phyloP scores from a whole-genome alignment of 2,113 vertebrate genomes.

The Egretta garzetta region DNA sequence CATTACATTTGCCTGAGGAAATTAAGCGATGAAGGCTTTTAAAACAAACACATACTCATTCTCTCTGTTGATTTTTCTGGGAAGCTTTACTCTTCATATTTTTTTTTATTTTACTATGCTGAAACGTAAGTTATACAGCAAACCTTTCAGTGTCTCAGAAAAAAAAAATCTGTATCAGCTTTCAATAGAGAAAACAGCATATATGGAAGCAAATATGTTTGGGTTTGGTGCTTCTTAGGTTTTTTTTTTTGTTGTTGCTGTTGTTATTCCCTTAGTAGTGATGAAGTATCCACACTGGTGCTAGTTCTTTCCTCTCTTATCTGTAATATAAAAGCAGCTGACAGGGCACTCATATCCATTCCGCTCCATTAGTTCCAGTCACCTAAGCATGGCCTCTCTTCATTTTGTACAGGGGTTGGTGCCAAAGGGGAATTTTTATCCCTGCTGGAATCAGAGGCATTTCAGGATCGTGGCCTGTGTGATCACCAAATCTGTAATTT shows the following conservation, averaged over 20 bases:
- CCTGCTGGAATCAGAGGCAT: not conserved
- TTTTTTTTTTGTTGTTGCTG: not conserved
- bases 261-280: not conserved
- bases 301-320: not conserved
- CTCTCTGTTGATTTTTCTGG: not conserved
- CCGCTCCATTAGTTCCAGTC: not conserved
- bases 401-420: not conserved
- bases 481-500: not conserved
- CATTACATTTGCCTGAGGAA: constrained; percentile 38
- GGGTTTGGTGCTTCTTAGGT: not conserved
- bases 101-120: not conserved
- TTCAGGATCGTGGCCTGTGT: not conserved
- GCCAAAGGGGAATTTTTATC: not conserved
- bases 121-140: not conserved
- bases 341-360: not conserved
- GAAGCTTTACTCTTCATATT: not conserved
- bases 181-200: not conserved
- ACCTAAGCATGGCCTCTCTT: not conserved
- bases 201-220: not conserved
- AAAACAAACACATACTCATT: not conserved
- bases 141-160: not conserved
- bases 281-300: not conserved
- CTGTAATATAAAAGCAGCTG: not conserved
- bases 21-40: not conserved
- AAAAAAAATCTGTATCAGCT: not conserved